A percentile compares a stretch with the other conserved stretches of the same genome.
These are phyloP conservation scores for Andrena flavipes DNA, from an alignment of 2,888 invertebrate genomes.

Conservation along the genomic window DNA sequence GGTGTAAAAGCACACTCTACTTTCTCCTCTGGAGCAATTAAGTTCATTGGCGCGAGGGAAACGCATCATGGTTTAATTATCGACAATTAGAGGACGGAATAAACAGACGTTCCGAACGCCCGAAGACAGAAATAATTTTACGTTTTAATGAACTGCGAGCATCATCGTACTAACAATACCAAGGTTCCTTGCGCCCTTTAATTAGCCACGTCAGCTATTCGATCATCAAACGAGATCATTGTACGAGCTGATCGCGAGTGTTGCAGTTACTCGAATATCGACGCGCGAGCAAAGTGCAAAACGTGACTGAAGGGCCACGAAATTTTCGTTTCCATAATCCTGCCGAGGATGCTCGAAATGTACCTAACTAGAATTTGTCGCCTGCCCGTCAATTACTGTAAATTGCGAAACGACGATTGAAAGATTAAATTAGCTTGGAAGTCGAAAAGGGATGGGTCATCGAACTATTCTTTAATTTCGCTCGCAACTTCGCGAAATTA, in stretches of 20 bases:
- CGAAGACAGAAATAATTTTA: conserved; percentile 25
- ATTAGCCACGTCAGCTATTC: conserved; percentile 22
- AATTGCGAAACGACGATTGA: neutral
- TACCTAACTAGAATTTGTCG: neutral
- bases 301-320: neutral
- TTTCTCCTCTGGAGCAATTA: conserved; percentile 24
- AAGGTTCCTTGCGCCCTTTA: conserved; percentile 24
- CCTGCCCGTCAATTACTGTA: neutral
- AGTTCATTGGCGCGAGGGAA: conserved; percentile 24
- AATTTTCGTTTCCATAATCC: neutral
- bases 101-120: conserved; percentile 4
- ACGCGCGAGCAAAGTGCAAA: neutral
- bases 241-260: conserved; percentile 1
- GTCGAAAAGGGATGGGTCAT: neutral
- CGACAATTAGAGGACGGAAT: conserved; percentile 15
- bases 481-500: neutral
- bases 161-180: conserved; percentile 1
- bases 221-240: conserved; percentile 15
- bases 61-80: conserved; percentile 45
- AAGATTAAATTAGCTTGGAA: neutral
- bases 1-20: conserved; percentile 31
- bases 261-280: neutral
- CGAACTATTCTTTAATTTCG: neutral
- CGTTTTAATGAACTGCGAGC: conserved; percentile 41
- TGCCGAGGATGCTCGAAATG: neutral